These are phyloP conservation scores for Phoxinus dragarum DNA, from an alignment of 2,797 vertebrate species.

Conservation along the genomic window DNA sequence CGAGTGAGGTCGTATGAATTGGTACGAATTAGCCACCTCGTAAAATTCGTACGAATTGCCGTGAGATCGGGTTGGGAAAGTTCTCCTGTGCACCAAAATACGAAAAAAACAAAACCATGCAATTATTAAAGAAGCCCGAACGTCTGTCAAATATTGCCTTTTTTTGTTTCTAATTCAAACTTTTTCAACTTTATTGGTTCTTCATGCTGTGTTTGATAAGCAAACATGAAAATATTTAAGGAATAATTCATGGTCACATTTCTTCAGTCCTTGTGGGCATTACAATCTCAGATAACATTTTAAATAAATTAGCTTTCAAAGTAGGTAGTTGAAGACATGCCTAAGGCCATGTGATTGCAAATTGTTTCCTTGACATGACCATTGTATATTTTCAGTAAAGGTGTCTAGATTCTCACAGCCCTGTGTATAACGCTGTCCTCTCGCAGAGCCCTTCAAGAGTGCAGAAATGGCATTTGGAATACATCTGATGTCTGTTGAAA, in stretches of 20 bases:
- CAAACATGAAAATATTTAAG: not conserved
- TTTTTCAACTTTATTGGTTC: not conserved
- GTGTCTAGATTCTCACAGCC: not conserved
- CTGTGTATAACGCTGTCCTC: not conserved
- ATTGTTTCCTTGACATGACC: not conserved
- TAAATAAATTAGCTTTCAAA: not conserved
- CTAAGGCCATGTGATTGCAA: not conserved
- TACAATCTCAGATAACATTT: not conserved
- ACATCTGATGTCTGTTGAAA: slow-evolving; percentile 4
- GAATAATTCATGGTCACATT: not conserved
- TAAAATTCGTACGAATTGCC: no score
- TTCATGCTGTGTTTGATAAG: not conserved
- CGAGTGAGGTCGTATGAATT: no score
- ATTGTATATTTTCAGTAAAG: not conserved
- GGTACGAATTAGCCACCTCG: no score
- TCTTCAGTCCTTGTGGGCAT: not conserved
- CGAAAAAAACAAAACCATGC: not conserved
- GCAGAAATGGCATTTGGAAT: not conserved
- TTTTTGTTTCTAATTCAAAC: not conserved
- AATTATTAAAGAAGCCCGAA: not conserved
- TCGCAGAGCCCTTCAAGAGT: not conserved
- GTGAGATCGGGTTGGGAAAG: no score
- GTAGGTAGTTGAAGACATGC: not conserved
- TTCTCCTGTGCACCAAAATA: not conserved
- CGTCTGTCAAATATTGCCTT: not conserved